Evolutionary conservation across 2,888 invertebrate species (phyloP), one percentile per base, ranked within the genome.

Genomic region (Ophraella communa): DNA sequence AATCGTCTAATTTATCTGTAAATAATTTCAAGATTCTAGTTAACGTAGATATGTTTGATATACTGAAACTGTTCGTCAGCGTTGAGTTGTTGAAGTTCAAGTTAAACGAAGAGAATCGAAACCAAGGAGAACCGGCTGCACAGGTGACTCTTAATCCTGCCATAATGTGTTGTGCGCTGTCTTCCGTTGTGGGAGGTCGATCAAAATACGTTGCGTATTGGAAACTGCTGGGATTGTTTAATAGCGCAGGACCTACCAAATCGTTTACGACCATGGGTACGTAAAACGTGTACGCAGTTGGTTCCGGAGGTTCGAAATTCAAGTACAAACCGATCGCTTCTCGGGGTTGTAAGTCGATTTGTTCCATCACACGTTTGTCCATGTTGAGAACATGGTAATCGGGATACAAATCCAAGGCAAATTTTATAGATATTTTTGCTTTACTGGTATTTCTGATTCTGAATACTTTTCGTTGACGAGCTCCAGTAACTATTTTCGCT

Each of bases 241-340:
- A 52, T 68, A 79, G 70, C 4, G 86, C 84, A 5, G 89, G 88
- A 0, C 88, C 89, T 52, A 89, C 71, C 44, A 88, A 76, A 57
- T 82, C 83, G 72, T 89, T 89, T 17, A 89, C 79, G 72, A 85
- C 81, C 64, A 87, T 83, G 0, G 89, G 89, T 56, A 89, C 79
- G 70, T 82, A 85, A 77, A 88, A 85, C 56, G 85, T 84, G 73
- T 86, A 87, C 64, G 85, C 86, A 67, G 81, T 79, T 1, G 83
- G 72, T 60, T 84, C 82, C 8, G 74, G 68, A 0, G 85, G 84
- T 39, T 69, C 67, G 62, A 84, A 84, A 65, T 83, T 81, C 2
- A 85, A 64, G 65, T 76, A 81, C 8, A 85, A 71, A 2, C 74
- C 71, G 54, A 71, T 74, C 0, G 66, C 71, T 51, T 76, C 75